phyloP scores from a whole-genome alignment of 2,797 vertebrate genomes.

The Peromyscus nudipes region DNA sequence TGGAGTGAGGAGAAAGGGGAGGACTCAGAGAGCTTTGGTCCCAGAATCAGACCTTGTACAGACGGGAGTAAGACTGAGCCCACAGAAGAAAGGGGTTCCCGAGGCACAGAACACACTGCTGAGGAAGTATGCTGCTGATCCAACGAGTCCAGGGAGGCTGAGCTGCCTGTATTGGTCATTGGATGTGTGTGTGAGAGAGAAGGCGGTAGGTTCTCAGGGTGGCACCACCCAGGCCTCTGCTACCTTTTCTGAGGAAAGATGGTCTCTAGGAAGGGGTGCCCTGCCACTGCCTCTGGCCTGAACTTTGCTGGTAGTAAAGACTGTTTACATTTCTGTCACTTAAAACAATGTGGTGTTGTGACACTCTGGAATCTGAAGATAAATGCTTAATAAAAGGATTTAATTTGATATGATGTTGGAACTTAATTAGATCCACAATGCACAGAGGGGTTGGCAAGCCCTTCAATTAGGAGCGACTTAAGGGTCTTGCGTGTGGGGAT shows the following conservation, averaged over 20 bases:
- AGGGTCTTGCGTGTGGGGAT: constrained; percentile 46
- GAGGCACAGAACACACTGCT: not conserved
- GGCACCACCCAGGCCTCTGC: not conserved
- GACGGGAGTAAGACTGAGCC: not conserved
- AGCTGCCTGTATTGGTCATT: not conserved
- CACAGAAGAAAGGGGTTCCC: not conserved
- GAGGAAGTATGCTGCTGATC: not conserved
- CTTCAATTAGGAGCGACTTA: constrained; percentile 70
- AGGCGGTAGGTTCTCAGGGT: not conserved
- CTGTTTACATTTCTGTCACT: constrained; percentile 80
- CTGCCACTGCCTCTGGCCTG: not conserved
- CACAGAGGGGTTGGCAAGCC: constrained; percentile 63
- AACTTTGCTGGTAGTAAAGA: not conserved
- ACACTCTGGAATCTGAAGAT: constrained; percentile 80
- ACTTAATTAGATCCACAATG: constrained; percentile 74
- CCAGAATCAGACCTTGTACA: not conserved
- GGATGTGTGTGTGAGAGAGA: not conserved
- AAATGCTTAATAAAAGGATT: constrained; percentile 82
- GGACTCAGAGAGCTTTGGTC: not conserved
- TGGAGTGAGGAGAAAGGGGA: not conserved
- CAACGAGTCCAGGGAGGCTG: not conserved
- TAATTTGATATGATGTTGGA: constrained; percentile 75
- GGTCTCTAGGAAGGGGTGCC: not conserved
- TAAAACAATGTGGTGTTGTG: constrained; percentile 79
- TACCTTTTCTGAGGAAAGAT: not conserved